Base-by-base conservation (phyloP, 2,113 vertebrate genomes). In the Saimiri boliviensis region DNA sequence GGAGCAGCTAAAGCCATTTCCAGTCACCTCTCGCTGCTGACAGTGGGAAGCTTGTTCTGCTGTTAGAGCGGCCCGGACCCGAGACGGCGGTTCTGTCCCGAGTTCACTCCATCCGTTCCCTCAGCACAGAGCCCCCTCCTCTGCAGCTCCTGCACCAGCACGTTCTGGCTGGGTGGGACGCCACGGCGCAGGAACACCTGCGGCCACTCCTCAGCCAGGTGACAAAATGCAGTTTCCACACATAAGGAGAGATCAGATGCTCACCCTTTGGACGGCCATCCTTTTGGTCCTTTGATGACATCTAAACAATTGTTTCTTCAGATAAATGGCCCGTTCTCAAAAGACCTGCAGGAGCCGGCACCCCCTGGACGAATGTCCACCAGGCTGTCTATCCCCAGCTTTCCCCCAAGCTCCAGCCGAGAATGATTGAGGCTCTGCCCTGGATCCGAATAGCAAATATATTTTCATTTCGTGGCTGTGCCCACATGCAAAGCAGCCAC, bases 121-220 rank as follows among this genome's bases (percentile, higher is more conserved):
- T 76, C 11, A 8, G 30, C 1, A 4, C 3, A 47, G 68, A 45
- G 49, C 30, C 8, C 66, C 40, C 60, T 52, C 81, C 90, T 89
- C 74, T 7, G 42, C 2, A 3, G 32, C 47, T 30, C 14, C 12
- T 1, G 1, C 47, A 37, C 21, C 49, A 8, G 14, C 30, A 3
- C 17, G 20, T 4, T 58, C 81, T 58, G 74, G 58, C 66, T 63
- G 16, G 1, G 14, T 47, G 23, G 70, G 42, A 54, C 25, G 3
- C n/a, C 30, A 1, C 1, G 56, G 37, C 83, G 52, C n/a, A 12
- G 68, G 5, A 3, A 47, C 19, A 14, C 17, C 73, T 37, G 20
- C n/a, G 74, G 17, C 35, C 56, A 0, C 47, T 52, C 12, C 17
- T 49, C 56, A 54, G n/a, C 58, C 30, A 21, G 42, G 32, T 45